A percentile compares a stretch with the other conserved stretches of the same genome.
Conservation (phyloP, 2,888 invertebrate genomes). For the Polyommatus iphigenia region DNA sequence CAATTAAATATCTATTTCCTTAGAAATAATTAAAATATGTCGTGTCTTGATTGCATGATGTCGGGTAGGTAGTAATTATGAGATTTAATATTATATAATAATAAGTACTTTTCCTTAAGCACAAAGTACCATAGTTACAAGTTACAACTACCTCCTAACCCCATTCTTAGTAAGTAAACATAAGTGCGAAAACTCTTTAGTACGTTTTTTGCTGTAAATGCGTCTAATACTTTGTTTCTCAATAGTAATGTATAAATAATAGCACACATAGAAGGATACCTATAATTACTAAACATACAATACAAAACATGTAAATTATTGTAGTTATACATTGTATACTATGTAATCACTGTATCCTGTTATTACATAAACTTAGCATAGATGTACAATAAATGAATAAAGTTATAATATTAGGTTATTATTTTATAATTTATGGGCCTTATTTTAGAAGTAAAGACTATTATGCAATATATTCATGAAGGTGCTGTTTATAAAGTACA, state of each 20-base stretch:
- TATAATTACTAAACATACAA: neutral
- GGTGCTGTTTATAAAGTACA: no score
- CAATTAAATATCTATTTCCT: neutral
- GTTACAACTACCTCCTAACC: neutral
- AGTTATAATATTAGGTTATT: neutral
- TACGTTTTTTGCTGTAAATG: neutral
- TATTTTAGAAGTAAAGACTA: no score
- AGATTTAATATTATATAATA: constrained; percentile 34
- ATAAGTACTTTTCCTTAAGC: neutral
- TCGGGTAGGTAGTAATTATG: neutral
- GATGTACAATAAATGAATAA: neutral
- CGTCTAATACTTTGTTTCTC: neutral
- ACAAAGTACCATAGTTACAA: neutral
- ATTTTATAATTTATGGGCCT: no score
- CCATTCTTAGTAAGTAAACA: neutral
- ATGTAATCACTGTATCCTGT: neutral
- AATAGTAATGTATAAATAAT: neutral
- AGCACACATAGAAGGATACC: neutral
- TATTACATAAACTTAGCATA: neutral
- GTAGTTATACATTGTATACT: neutral
- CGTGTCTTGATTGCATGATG: neutral
- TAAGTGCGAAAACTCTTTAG: neutral
- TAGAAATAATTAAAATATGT: neutral
- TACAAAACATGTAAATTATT: neutral
- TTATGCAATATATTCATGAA: no score